A percentile compares a stretch with the other conserved stretches of the same genome.
phyloP scores from a whole-genome alignment of 2,888 invertebrate species.

The Tethea ocularis region DNA sequence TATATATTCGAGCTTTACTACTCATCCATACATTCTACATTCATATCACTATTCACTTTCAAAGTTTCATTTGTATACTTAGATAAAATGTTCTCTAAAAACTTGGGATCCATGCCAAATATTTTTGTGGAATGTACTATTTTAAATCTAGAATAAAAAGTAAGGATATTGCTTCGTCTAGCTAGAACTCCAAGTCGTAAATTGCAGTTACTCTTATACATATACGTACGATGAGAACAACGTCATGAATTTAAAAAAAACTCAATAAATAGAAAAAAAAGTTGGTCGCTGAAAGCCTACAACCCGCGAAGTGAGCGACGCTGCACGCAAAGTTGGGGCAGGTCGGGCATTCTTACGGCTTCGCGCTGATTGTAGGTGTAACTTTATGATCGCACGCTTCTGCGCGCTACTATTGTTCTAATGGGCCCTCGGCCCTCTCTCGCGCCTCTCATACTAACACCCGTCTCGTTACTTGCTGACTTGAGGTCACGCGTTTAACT shows the following conservation, averaged over 20 bases:
- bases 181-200: slow-evolving; percentile 10
- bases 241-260: slow-evolving; percentile 16
- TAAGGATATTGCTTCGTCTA: slow-evolving; percentile 15
- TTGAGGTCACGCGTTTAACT: slow-evolving; percentile 70
- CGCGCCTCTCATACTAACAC: slow-evolving; percentile 56
- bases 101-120: slow-evolving; percentile 53
- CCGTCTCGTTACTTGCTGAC: slow-evolving; percentile 59
- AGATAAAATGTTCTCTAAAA: slow-evolving; percentile 35
- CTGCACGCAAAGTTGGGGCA: slow-evolving; percentile 59
- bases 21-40: background rate
- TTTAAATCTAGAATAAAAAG: slow-evolving; percentile 39
- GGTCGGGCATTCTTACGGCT: slow-evolving; percentile 66
- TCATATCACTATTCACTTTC: background rate
- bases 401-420: slow-evolving; percentile 77
- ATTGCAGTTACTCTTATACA: slow-evolving; percentile 17
- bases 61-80: slow-evolving; percentile 19
- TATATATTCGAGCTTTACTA: background rate
- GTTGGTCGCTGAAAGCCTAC: slow-evolving; percentile 42
- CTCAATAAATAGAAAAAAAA: slow-evolving; percentile 25
- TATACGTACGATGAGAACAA: background rate
- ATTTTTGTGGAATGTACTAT: slow-evolving; percentile 46
- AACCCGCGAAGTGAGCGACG: slow-evolving; percentile 33
- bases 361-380: slow-evolving; percentile 67
- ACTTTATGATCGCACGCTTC: slow-evolving; percentile 77
- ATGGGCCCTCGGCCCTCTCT: slow-evolving; percentile 57